Conservation (phyloP, 2,797 vertebrate species). For the Eospalax fontanierii region DNA sequence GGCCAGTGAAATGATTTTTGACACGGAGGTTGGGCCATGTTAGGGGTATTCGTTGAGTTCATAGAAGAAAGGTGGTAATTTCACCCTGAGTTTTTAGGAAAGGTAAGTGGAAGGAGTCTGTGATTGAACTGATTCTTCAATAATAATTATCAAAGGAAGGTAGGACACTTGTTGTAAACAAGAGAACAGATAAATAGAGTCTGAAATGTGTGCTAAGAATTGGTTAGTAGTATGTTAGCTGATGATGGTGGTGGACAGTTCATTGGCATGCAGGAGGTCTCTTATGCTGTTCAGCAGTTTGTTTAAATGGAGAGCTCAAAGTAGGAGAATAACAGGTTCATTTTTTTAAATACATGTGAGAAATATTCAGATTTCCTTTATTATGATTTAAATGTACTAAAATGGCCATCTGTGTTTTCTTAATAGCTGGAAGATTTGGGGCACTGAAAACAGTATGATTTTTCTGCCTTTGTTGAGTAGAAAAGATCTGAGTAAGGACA, state of each 20-base stretch:
- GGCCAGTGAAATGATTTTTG: not conserved
- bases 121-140: not conserved
- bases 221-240: not conserved
- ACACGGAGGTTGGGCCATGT: not conserved
- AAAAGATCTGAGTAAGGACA: too few species aligned
- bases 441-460: not conserved
- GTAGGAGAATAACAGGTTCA: not conserved
- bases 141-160: not conserved
- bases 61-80: not conserved
- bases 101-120: not conserved
- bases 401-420: not conserved
- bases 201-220: not conserved
- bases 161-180: not conserved
- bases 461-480: not conserved
- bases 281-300: not conserved
- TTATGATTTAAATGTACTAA: not conserved
- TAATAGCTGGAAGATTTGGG: too few species aligned
- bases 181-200: not conserved
- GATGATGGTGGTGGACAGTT: not conserved
- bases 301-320: not conserved
- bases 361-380: not conserved
- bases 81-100: not conserved
- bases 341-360: not conserved
- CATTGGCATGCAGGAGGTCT: too few species aligned
- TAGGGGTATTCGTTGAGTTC: not conserved